These are phyloP conservation scores for Onchidella celtica DNA, from an alignment of 2,888 invertebrate species.

Conservation along the genomic window DNA sequence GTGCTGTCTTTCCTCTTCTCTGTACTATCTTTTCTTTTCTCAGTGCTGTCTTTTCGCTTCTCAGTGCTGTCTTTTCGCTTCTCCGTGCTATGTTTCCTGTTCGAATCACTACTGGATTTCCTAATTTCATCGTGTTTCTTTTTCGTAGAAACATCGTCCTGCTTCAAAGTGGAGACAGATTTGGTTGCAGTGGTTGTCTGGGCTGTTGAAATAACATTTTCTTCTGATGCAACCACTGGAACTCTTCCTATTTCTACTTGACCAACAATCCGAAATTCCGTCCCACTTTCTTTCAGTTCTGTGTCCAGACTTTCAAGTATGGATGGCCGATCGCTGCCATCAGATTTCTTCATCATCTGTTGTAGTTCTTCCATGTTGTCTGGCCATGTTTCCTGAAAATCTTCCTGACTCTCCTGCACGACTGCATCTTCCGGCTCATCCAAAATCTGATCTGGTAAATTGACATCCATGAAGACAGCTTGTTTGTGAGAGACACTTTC, in stretches of 20 bases:
- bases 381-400: background rate
- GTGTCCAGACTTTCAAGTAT: constrained; percentile 44
- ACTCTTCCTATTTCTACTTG: constrained; percentile 35
- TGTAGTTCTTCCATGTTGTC: constrained; percentile 28
- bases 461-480: constrained; percentile 38
- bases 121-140: background rate
- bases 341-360: background rate
- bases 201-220: background rate
- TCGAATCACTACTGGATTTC: background rate
- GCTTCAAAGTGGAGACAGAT: background rate
- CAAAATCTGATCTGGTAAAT: constrained; percentile 45
- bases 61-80: background rate
- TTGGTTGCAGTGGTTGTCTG: background rate
- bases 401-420: background rate
- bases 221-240: background rate
- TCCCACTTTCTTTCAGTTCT: constrained; percentile 44
- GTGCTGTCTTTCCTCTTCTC: background rate
- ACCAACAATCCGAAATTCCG: constrained; percentile 45
- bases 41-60: background rate
- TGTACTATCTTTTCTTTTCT: background rate
- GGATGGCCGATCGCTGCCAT: background rate
- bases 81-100: background rate
- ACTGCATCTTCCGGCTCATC: constrained; percentile 35
- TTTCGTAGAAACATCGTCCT: background rate
- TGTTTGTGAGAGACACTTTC: constrained; percentile 40